These are phyloP conservation scores for Epinotia brunnichana DNA, from an alignment of 2,888 invertebrate species.

Conservation along the genomic window DNA sequence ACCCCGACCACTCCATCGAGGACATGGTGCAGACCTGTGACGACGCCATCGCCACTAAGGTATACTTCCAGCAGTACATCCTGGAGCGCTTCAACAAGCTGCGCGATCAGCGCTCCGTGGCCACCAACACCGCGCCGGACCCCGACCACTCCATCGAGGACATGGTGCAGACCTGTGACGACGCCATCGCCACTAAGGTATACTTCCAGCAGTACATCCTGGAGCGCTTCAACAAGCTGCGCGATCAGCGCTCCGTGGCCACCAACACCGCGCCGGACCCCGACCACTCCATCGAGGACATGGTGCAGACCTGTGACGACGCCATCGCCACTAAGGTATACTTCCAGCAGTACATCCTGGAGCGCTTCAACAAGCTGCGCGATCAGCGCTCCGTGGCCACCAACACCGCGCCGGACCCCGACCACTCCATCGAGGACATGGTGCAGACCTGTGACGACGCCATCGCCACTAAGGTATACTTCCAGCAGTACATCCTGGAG, in stretches of 20 bases:
- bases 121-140: not conserved
- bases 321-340: not conserved
- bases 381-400: constrained; percentile 68
- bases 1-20: constrained; percentile 54
- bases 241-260: constrained; percentile 64
- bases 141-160: too few relatives aligned
- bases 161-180: not conserved
- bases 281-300: too few relatives aligned
- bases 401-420: constrained; percentile 55
- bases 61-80: constrained; percentile 41
- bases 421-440: constrained; percentile 58
- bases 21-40: constrained; percentile 68
- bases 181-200: not conserved
- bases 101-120: constrained; percentile 9
- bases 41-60: constrained; percentile 64
- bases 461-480: constrained; percentile 60
- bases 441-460: constrained; percentile 67
- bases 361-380: constrained; percentile 73
- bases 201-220: constrained; percentile 50
- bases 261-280: constrained; percentile 60
- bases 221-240: constrained; percentile 76
- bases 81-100: constrained; percentile 1
- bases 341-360: constrained; percentile 86
- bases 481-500: constrained; percentile 63
- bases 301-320: constrained; percentile 1